Evolutionary conservation across 2,113 vertebrate genomes (phyloP), one percentile per base, ranked within the genome.

Genomic region (Desmodus rotundus): DNA sequence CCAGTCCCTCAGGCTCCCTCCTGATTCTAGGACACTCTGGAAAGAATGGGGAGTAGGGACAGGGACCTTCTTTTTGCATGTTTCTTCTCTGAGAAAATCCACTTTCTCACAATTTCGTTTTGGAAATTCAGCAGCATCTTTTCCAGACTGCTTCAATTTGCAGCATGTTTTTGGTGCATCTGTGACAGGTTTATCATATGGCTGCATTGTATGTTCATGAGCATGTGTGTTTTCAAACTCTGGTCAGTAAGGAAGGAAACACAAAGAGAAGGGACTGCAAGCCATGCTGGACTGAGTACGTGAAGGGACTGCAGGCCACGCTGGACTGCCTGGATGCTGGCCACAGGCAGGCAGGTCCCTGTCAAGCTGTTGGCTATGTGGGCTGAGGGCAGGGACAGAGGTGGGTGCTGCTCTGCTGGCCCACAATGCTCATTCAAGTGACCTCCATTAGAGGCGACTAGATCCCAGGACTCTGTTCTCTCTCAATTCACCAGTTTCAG

Each of bases 11-110:
- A 19, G 91, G 63, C 54, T 94, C 45, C 26, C 38, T 95, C 31
- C 54, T 58, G 41, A 87, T 89, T 78, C 10, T 43, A 36, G 31
- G 81, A 58, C 8, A 24, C 50, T 56, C 54, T 61, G 56, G 10
- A 70, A 94, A 91, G 88, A 90, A 67, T 1, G 2, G 9, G 11
- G 45, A 20, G 31, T n/a, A 10, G 14, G n/a, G 7, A 4, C 17
- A 38, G 47, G 24, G 43, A 63, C 17, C 20, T 82, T 54, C 50
- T 33, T 61, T 63, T 72, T 43, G 70, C 47, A 80, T 38, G 16
- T 65, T 52, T 86, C 73, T 67, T 65, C 38, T 78, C 16, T 43
- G 54, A 72, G 63, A 96, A 87, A 96, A 87, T 24, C 19, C 36
- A 15, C 33, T 36, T 63, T 63, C 17, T 84, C 28, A 47, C 13